phyloP scores from a whole-genome alignment of 2,888 invertebrate genomes.

The Drosophila birchii region DNA sequence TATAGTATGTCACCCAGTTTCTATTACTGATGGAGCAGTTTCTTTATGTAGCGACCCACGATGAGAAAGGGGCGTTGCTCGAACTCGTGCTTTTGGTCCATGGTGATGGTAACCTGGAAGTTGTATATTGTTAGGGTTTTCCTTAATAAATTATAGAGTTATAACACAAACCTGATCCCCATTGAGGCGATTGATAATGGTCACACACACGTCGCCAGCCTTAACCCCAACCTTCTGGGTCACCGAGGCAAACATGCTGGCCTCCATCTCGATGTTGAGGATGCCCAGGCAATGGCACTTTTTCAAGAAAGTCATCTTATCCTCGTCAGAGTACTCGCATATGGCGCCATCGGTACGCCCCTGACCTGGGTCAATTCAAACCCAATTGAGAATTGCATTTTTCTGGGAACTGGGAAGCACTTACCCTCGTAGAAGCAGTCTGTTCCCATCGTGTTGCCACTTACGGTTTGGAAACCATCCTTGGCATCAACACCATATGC shows the following conservation, averaged over 20 bases:
- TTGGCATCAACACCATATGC: slow-evolving; percentile 71
- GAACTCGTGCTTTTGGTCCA: slow-evolving; percentile 87
- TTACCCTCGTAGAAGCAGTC: slow-evolving; percentile 93
- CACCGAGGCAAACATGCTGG: slow-evolving; percentile 89
- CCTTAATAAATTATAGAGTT: too few relatives aligned
- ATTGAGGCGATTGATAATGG: slow-evolving; percentile 88
- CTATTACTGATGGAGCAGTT: slow-evolving; percentile 51
- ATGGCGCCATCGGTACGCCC: slow-evolving; percentile 91
- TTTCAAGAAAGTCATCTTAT: slow-evolving; percentile 88
- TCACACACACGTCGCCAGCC: slow-evolving; percentile 90
- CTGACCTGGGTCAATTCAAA: slow-evolving; percentile 86
- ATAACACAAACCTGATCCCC: slow-evolving; percentile 88
- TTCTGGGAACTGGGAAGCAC: slow-evolving; percentile 8
- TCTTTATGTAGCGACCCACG: slow-evolving; percentile 88
- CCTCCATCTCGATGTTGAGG: slow-evolving; percentile 93
- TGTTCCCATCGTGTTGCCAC: slow-evolving; percentile 90
- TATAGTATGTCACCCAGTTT: neutral
- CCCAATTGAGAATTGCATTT: neutral
- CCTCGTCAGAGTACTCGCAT: slow-evolving; percentile 88
- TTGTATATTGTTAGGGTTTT: neutral
- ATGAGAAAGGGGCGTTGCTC: slow-evolving; percentile 89
- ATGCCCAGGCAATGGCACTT: slow-evolving; percentile 86
- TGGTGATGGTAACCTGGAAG: slow-evolving; percentile 84
- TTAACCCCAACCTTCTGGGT: slow-evolving; percentile 88
- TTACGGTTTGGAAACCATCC: slow-evolving; percentile 86